A percentile compares a stretch with the other conserved stretches of the same genome.
Evolutionary conservation across 2,797 vertebrate genomes (phyloP).

Genomic region (Emys orbicularis): DNA sequence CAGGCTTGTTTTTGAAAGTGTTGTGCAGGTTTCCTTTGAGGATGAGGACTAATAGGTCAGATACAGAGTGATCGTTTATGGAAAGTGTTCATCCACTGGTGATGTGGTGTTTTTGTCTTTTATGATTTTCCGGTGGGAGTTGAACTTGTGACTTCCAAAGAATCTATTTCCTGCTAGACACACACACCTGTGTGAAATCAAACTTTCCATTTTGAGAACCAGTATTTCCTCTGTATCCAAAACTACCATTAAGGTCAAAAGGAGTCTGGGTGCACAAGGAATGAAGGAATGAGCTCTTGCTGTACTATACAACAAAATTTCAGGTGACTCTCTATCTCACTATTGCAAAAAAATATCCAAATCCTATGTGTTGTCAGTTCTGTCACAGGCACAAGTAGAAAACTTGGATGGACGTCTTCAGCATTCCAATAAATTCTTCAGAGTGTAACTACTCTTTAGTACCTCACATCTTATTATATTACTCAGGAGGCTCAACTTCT

Average conservation of each 20-base stretch:
- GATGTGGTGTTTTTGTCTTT: background rate
- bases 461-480: background rate
- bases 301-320: background rate
- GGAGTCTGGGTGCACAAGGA: background rate
- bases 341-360: background rate
- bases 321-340: background rate
- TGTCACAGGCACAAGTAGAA: background rate
- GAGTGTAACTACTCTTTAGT: background rate
- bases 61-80: background rate
- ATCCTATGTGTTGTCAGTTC: background rate
- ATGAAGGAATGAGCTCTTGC: background rate
- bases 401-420: background rate
- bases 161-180: background rate
- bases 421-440: background rate
- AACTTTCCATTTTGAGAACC: background rate
- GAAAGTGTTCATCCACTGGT: background rate
- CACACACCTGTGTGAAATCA: background rate
- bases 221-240: background rate
- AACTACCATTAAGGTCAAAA: background rate
- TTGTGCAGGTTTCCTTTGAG: background rate
- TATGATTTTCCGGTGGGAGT: background rate
- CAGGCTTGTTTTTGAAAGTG: background rate
- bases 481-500: background rate
- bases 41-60: background rate
- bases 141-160: background rate